phyloP scores from a whole-genome alignment of 92 coral and sea anemone genomes.

The Siderastrea radians region DNA sequence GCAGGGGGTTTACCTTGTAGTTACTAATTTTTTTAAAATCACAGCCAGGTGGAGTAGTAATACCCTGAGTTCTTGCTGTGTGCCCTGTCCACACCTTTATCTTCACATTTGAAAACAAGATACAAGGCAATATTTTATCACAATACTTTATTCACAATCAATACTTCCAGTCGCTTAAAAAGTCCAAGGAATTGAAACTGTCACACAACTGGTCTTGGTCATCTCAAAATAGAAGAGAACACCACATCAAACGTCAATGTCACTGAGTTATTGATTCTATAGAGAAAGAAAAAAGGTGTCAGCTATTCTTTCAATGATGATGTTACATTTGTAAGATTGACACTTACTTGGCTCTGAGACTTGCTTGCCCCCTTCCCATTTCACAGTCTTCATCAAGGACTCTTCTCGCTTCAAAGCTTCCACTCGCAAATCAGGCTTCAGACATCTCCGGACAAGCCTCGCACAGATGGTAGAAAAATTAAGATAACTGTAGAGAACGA shows the following conservation, averaged over 20 bases:
- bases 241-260: neutral
- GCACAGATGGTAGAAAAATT: constrained; percentile 98
- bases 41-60: too few relatives aligned
- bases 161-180: constrained; percentile 7
- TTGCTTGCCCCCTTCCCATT: constrained; percentile 96
- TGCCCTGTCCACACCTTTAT: too few relatives aligned
- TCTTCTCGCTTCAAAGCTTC: constrained; percentile 86
- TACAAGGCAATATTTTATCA: neutral
- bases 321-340: neutral
- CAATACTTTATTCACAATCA: constrained; percentile 32
- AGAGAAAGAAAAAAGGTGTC: neutral
- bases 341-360: constrained; percentile 87
- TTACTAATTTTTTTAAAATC: too few relatives aligned
- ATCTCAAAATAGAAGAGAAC: neutral
- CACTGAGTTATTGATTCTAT: constrained; percentile 37
- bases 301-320: neutral
- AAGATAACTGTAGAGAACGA: constrained; percentile 70
- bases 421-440: constrained; percentile 91
- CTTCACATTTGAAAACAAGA: neutral
- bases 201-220: constrained; percentile 3
- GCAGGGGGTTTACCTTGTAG: too few relatives aligned
- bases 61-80: too few relatives aligned
- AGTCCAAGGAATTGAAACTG: neutral
- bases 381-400: constrained; percentile 83
- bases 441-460: constrained; percentile 90